These are phyloP conservation scores for human DNA, from an alignment of 2,113 vertebrate genomes.

Conservation along the genomic window DNA sequence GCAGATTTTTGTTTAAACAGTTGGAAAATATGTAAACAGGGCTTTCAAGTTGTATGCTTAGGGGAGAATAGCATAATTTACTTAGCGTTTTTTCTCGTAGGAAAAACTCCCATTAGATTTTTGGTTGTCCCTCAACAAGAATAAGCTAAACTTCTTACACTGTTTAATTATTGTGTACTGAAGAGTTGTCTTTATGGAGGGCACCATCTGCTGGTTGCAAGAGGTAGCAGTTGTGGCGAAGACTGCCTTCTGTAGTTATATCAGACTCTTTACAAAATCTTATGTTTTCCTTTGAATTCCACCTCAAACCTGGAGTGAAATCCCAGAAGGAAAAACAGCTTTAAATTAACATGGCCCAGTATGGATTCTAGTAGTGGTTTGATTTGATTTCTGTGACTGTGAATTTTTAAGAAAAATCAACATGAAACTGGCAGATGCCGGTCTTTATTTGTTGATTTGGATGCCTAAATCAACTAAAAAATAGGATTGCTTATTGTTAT, in stretches of 20 bases:
- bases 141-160: background rate
- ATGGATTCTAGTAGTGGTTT: background rate
- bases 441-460: slow-evolving; percentile 11
- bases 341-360: background rate
- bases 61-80: background rate
- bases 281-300: background rate
- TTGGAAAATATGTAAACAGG: slow-evolving; percentile 5
- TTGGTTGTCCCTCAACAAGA: slow-evolving; percentile 12
- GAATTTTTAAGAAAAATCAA: slow-evolving; percentile 31
- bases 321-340: background rate
- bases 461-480: background rate
- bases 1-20: background rate
- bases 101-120: background rate
- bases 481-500: background rate
- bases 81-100: background rate
- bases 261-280: background rate
- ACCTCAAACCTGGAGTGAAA: background rate
- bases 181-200: slow-evolving; percentile 62
- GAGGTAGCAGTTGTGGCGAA: slow-evolving; percentile 12
- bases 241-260: background rate
- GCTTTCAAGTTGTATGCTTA: background rate
- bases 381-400: slow-evolving; percentile 26
- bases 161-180: background rate
- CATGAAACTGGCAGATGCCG: background rate
- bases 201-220: slow-evolving; percentile 70